A percentile compares a stretch with the other conserved stretches of the same genome.
These are phyloP conservation scores for Temnothorax longispinosus DNA, from an alignment of 1,140 invertebrate species.

Conservation along the genomic window DNA sequence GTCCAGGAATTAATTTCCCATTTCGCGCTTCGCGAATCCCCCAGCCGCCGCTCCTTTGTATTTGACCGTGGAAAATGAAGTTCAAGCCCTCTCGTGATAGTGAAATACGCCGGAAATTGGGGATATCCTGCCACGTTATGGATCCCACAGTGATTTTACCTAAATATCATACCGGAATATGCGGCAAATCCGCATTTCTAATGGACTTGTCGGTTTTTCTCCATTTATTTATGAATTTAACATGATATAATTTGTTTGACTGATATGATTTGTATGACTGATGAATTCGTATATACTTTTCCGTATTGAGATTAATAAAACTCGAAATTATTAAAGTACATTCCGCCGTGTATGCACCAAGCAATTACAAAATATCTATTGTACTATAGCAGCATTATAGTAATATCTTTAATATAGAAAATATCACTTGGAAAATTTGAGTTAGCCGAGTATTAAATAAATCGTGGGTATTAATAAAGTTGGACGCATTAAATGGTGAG, in stretches of 20 bases:
- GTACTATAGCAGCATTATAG: background rate
- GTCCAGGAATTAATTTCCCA: conserved; percentile 71
- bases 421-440: background rate
- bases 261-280: too few relatives aligned
- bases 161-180: background rate
- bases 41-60: conserved; percentile 46
- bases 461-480: background rate
- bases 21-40: conserved; percentile 56
- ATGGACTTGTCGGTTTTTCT: background rate
- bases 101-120: conserved; percentile 53
- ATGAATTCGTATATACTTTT: background rate
- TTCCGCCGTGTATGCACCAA: background rate
- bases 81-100: conserved; percentile 39
- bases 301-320: background rate
- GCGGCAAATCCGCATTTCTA: background rate
- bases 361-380: background rate
- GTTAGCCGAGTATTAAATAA: conserved; percentile 7
- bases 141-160: background rate
- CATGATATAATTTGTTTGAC: background rate
- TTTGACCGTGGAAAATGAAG: conserved; percentile 42
- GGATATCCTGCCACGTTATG: conserved; percentile 41
- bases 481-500: background rate
- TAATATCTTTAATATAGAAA: background rate
- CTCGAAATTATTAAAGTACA: background rate
- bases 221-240: background rate